These are phyloP conservation scores for Spodoptera littoralis DNA, from an alignment of 2,888 invertebrate species.

Conservation along the genomic window DNA sequence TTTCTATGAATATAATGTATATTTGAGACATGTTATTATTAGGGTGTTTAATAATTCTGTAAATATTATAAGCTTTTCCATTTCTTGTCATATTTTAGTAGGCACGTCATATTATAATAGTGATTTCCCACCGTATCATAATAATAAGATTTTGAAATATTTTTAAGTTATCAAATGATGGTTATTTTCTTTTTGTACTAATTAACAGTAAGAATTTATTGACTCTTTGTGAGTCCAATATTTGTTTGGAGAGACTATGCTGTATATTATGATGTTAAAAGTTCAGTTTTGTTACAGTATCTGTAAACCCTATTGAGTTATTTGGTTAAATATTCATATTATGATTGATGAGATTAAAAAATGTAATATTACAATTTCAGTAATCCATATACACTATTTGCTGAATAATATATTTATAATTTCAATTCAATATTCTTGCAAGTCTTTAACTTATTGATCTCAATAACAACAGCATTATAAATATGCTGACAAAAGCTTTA, in stretches of 20 bases:
- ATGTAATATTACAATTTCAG: too few relatives aligned
- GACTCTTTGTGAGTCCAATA: slow-evolving; percentile 12
- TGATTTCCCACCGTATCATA: slow-evolving; percentile 64
- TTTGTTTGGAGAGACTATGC: background rate
- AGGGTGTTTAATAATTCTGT: slow-evolving; percentile 37
- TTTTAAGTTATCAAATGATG: slow-evolving; percentile 37
- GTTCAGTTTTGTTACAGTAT: slow-evolving; percentile 12
- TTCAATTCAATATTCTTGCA: slow-evolving; percentile 1
- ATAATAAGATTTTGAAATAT: slow-evolving; percentile 47
- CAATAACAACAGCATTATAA: slow-evolving; percentile 51
- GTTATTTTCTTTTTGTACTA: slow-evolving; percentile 25
- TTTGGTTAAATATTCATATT: slow-evolving; percentile 1
- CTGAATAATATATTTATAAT: background rate
- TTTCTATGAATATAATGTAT: slow-evolving; percentile 29
- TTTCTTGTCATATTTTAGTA: slow-evolving; percentile 42
- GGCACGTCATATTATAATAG: slow-evolving; percentile 44
- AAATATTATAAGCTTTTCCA: slow-evolving; percentile 37
- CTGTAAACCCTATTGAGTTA: background rate
- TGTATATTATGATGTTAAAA: background rate
- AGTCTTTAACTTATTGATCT: slow-evolving; percentile 47
- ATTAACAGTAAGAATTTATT: slow-evolving; percentile 20
- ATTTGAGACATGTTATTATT: slow-evolving; percentile 37
- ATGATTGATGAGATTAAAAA: too few relatives aligned
- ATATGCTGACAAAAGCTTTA: slow-evolving; percentile 26
- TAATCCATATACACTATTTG: background rate